These are phyloP conservation scores for Caenorhabditis afra DNA, from an alignment of 2,888 invertebrate species.

Conservation along the genomic window DNA sequence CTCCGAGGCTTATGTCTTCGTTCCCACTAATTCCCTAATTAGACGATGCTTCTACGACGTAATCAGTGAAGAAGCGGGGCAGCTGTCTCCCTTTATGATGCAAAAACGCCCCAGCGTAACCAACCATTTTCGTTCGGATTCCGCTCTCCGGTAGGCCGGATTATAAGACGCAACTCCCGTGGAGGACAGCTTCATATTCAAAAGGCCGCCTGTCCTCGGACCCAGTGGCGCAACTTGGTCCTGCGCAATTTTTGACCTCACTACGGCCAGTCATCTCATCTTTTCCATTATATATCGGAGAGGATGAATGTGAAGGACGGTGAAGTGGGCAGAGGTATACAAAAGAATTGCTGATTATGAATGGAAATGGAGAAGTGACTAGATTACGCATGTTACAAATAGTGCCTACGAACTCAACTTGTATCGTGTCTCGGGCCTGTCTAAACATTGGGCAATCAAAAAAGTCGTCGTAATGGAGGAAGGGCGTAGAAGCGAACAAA, in stretches of 20 bases:
- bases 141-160: slow-evolving; percentile 1
- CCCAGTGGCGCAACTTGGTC: slow-evolving; percentile 18
- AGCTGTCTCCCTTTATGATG: slow-evolving; percentile 49
- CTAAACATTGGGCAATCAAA: slow-evolving; percentile 39
- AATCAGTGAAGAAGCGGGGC: slow-evolving; percentile 10
- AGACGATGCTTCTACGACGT: slow-evolving; percentile 10
- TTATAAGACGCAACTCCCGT: slow-evolving; percentile 19
- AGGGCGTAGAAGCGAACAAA: slow-evolving; percentile 26
- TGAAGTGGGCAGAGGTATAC: background rate
- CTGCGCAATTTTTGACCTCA: slow-evolving; percentile 43
- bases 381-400: no score
- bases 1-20: no score
- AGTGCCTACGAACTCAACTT: no score
- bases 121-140: slow-evolving; percentile 15
- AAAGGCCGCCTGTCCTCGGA: slow-evolving; percentile 27
- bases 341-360: background rate
- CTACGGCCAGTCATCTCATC: no score
- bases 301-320: background rate
- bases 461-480: background rate
- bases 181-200: slow-evolving; percentile 34
- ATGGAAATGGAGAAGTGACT: background rate
- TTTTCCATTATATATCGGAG: background rate
- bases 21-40: slow-evolving; percentile 4
- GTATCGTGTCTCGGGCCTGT: background rate
- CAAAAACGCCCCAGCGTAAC: slow-evolving; percentile 19